These are phyloP conservation scores for Pygoscelis antarcticus DNA, from an alignment of 2,113 vertebrate species.

Conservation along the genomic window DNA sequence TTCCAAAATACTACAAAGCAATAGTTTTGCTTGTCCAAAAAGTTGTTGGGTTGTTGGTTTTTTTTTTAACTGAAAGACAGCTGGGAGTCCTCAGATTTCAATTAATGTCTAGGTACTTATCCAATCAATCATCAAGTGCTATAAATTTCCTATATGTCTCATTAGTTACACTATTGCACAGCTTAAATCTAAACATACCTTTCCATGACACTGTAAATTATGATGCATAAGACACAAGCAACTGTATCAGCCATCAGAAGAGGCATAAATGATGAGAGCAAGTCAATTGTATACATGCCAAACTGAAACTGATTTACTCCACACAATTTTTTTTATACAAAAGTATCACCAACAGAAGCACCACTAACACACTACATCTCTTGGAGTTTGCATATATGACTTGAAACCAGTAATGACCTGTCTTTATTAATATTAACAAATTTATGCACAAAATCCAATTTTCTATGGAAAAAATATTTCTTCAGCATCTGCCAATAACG, in stretches of 20 bases:
- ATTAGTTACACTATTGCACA: slow-evolving; percentile 65
- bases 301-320: slow-evolving; percentile 61
- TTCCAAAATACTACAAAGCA: not conserved
- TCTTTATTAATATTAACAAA: slow-evolving; percentile 68
- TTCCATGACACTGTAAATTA: slow-evolving; percentile 59
- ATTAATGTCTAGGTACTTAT: slow-evolving; percentile 54
- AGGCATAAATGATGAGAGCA: slow-evolving; percentile 26
- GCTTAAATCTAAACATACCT: slow-evolving; percentile 67
- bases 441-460: slow-evolving; percentile 74
- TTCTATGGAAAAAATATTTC: slow-evolving; percentile 51
- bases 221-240: slow-evolving; percentile 4
- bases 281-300: not conserved
- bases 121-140: slow-evolving; percentile 51
- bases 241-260: not conserved
- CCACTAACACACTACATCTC: slow-evolving; percentile 11
- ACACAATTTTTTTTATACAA: not conserved
- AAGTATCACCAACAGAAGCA: not conserved
- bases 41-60: too few relatives aligned
- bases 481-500: slow-evolving; percentile 45
- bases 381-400: slow-evolving; percentile 34
- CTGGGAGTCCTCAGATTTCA: slow-evolving; percentile 66
- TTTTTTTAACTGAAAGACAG: slow-evolving; percentile 30
- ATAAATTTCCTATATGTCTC: slow-evolving; percentile 73
- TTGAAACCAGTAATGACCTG: slow-evolving; percentile 53
- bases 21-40: not conserved